Percentiles rank a stretch among this genome's conserved stretches.
phyloP scores from a whole-genome alignment of 2,797 vertebrate species.

The Danio choprae region DNA sequence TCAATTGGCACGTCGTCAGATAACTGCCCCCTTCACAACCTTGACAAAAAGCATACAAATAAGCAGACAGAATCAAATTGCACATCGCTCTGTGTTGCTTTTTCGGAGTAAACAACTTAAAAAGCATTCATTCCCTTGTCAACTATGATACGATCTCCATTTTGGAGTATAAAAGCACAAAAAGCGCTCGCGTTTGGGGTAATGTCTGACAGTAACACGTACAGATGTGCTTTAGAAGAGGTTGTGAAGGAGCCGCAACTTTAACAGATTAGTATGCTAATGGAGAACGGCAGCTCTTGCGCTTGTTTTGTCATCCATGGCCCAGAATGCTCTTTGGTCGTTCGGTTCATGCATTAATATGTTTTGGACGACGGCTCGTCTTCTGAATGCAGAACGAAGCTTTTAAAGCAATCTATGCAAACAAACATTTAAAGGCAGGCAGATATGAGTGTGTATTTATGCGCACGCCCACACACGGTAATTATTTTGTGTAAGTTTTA shows the following conservation, averaged over 20 bases:
- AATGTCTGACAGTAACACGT: slow-evolving; percentile 41
- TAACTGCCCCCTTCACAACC: slow-evolving; percentile 26
- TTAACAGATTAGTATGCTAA: slow-evolving; percentile 65
- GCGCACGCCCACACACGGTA: background rate
- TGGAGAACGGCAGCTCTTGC: slow-evolving; percentile 66
- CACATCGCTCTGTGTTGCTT: slow-evolving; percentile 1
- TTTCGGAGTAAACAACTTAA: slow-evolving; percentile 50
- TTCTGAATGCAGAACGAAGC: slow-evolving; percentile 13
- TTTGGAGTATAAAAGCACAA: slow-evolving; percentile 27
- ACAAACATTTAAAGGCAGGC: slow-evolving; percentile 23
- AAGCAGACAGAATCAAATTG: slow-evolving; percentile 37
- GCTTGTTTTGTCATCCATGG: slow-evolving; percentile 61
- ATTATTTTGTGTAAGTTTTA: slow-evolving; percentile 6
- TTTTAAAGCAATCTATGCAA: background rate
- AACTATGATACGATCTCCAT: slow-evolving; percentile 33
- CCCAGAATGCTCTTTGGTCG: slow-evolving; percentile 61
- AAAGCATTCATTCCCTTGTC: slow-evolving; percentile 41
- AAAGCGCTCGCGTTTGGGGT: slow-evolving; percentile 43
- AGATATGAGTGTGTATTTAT: background rate
- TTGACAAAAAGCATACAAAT: slow-evolving; percentile 18
- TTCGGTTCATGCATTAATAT: slow-evolving; percentile 66
- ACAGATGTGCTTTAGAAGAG: slow-evolving; percentile 33
- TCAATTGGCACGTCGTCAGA: slow-evolving; percentile 31
- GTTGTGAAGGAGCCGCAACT: slow-evolving; percentile 46
- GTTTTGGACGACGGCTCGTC: slow-evolving; percentile 38